Evolutionary conservation across 2,113 vertebrate genomes (phyloP).

Genomic region (Noctilio leporinus): DNA sequence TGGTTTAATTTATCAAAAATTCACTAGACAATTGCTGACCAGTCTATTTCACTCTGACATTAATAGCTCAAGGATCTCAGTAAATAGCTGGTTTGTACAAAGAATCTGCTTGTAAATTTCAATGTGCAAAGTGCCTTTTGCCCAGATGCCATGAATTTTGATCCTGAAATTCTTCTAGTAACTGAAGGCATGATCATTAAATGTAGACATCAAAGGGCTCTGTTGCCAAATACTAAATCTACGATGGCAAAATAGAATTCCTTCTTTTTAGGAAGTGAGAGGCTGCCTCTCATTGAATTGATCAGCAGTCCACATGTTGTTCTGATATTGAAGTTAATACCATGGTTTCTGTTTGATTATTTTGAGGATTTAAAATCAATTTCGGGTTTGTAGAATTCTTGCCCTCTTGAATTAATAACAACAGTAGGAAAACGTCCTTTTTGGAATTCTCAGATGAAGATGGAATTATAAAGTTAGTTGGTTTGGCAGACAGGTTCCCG

Average conservation of each 20-base stretch:
- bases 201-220: slow-evolving; percentile 33
- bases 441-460: slow-evolving; percentile 86
- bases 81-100: slow-evolving; percentile 1
- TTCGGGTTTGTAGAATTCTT: slow-evolving; percentile 82
- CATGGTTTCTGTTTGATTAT: slow-evolving; percentile 80
- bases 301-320: slow-evolving; percentile 57
- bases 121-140: not conserved
- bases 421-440: slow-evolving; percentile 79
- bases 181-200: not conserved
- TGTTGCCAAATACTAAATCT: slow-evolving; percentile 69
- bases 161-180: not conserved
- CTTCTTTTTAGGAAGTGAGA: slow-evolving; percentile 72
- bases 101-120: not conserved
- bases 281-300: slow-evolving; percentile 77
- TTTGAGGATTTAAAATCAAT: slow-evolving; percentile 71
- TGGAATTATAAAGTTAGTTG: slow-evolving; percentile 86
- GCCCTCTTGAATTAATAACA: slow-evolving; percentile 77
- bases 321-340: slow-evolving; percentile 58
- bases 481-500: slow-evolving; percentile 85
- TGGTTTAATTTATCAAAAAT: not conserved
- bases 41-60: not conserved
- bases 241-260: slow-evolving; percentile 72
- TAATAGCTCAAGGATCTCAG: not conserved
- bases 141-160: not conserved
- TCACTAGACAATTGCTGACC: not conserved